Conservation (phyloP, 2,888 invertebrate genomes). For the Hemistola chrysoprasaria region DNA sequence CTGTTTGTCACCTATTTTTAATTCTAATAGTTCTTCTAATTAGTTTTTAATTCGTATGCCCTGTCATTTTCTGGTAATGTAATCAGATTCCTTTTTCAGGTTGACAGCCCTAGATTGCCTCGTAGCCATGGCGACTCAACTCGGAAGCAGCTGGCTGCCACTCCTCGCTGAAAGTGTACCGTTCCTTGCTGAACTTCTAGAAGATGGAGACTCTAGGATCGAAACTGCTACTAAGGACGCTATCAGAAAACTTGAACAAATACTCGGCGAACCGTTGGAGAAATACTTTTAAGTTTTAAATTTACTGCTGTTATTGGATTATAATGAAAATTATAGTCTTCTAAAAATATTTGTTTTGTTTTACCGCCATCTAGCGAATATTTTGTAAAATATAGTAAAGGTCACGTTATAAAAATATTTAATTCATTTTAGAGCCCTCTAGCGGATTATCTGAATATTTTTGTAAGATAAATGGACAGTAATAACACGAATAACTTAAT, state of each 20-base stretch:
- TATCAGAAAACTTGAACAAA: constrained; percentile 91
- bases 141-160: constrained; percentile 94
- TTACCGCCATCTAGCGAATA: background rate
- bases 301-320: too few relatives aligned
- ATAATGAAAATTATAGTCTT: too few relatives aligned
- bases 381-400: background rate
- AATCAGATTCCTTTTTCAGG: too few relatives aligned
- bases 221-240: constrained; percentile 91
- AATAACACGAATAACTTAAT: too few relatives aligned
- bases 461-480: too few relatives aligned
- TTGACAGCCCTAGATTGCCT: constrained; percentile 87
- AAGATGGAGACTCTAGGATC: constrained; percentile 93
- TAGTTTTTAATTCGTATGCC: too few relatives aligned
- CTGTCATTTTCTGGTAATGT: background rate
- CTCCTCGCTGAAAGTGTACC: constrained; percentile 96
- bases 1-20: too few relatives aligned
- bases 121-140: constrained; percentile 89
- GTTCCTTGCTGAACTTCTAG: constrained; percentile 95
- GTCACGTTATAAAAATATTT: background rate
- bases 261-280: constrained; percentile 94
- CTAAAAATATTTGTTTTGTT: too few relatives aligned
- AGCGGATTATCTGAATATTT: too few relatives aligned
- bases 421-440: too few relatives aligned
- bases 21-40: too few relatives aligned
- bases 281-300: constrained; percentile 87